A percentile compares a stretch with the other conserved stretches of the same genome.
Evolutionary conservation across 2,888 invertebrate genomes (phyloP).

Genomic region (Litoditis marina): DNA sequence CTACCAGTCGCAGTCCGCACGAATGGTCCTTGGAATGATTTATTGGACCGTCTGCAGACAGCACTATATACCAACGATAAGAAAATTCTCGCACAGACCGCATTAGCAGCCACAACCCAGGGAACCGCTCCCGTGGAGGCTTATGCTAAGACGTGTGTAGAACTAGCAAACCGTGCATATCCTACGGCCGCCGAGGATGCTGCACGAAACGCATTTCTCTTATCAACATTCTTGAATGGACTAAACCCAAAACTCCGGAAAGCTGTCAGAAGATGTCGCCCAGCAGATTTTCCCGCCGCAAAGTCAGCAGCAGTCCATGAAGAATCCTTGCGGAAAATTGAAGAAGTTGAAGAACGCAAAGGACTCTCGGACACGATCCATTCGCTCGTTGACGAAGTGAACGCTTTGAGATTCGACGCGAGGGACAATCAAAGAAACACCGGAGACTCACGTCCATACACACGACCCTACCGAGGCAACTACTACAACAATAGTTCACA

Average conservation of each 20-base stretch:
- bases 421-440: too few species aligned
- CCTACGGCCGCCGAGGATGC: background rate
- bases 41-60: background rate
- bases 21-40: background rate
- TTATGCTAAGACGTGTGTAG: background rate
- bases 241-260: background rate
- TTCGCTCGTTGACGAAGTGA: too few species aligned
- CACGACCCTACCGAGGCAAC: too few species aligned
- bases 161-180: constrained; percentile 1
- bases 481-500: too few species aligned
- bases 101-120: background rate
- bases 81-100: background rate
- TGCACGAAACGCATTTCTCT: background rate
- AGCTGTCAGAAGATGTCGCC: background rate
- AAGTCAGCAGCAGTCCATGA: background rate
- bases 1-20: background rate
- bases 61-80: background rate
- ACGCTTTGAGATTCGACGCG: too few species aligned
- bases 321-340: background rate
- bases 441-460: too few species aligned
- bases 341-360: too few species aligned
- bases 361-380: too few species aligned
- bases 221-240: background rate
- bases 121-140: background rate
- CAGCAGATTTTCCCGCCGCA: background rate